A percentile compares a stretch with the other conserved stretches of the same genome.
Conservation (phyloP, 2,797 vertebrate species). For the Acomys russatus region DNA sequence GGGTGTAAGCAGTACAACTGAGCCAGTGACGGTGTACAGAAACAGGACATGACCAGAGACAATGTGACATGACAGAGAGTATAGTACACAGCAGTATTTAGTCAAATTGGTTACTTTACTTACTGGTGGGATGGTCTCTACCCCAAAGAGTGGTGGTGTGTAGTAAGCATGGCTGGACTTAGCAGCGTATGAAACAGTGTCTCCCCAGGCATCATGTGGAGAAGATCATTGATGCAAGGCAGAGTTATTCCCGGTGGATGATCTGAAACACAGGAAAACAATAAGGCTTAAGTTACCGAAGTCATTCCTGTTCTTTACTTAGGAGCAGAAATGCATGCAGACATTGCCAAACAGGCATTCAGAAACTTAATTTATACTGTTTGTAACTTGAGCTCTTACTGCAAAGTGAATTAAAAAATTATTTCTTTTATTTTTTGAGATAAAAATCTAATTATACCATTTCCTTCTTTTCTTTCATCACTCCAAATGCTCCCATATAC, state of each 20-base stretch:
- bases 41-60: background rate
- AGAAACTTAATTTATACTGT: background rate
- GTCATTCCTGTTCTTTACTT: background rate
- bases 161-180: background rate
- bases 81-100: background rate
- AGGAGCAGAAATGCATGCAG: background rate
- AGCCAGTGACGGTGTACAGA: background rate
- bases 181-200: background rate
- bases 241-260: background rate
- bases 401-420: slow-evolving; percentile 41
- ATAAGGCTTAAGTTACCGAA: background rate
- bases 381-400: background rate
- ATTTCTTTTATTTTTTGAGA: background rate
- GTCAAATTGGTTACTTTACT: background rate
- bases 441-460: background rate
- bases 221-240: background rate
- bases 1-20: background rate
- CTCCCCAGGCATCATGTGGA: background rate
- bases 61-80: background rate
- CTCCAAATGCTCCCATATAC: background rate
- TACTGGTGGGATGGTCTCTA: background rate
- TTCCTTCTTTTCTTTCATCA: background rate
- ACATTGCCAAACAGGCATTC: background rate
- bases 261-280: background rate
- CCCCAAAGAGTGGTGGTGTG: background rate